Base-by-base conservation (phyloP, 2,797 vertebrate species). In the Leucoraja ocellata region DNA sequence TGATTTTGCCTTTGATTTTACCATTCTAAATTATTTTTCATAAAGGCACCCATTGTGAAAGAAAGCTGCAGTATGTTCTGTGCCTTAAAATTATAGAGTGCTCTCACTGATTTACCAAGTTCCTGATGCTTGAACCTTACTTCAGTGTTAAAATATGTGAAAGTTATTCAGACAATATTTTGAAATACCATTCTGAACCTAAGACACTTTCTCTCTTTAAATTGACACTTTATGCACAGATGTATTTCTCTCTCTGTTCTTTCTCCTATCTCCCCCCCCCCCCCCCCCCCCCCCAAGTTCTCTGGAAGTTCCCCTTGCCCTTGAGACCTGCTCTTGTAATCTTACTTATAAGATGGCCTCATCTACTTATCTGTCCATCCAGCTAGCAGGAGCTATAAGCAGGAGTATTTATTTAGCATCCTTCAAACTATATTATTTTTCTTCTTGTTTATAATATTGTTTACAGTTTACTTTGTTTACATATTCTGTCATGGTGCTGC, bases 1-100 rank as follows among this genome's bases (percentile, higher is more conserved):
- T 88, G 84, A 88, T 63, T 63, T 88, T 88, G 84, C 61, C n/a
- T 16, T 88, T n/a, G 84, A 68, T 65, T 88, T 68, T 88, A 6
- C 84, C 63, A 36, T 36, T 88, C 28, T 88, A 88, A 65, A 68
- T 68, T 65, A 6, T 88, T 23, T 8, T 32, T 36, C 14, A 63
- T 88, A 88, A 88, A 65, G 61, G 84, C 84, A 88, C n/a, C 5
- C n/a, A 65, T 46, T 68, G 14, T 88, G 28, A 0, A 13, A 86
- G 28, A 86, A 86, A 7, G 28, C 4, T 86, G 18, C 54, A 32
- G 61, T 16, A 28, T 88, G 28, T 13, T 5, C 28, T 63, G 28
- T 32, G 58, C 28, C 61, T 68, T 65, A 65, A 88, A 65, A 32
- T 65, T 88, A 68, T 65, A 68, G 28, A 65, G n/a, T 65, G n/a